phyloP scores from a whole-genome alignment of 2,113 vertebrate species.

The Pteronura brasiliensis region DNA sequence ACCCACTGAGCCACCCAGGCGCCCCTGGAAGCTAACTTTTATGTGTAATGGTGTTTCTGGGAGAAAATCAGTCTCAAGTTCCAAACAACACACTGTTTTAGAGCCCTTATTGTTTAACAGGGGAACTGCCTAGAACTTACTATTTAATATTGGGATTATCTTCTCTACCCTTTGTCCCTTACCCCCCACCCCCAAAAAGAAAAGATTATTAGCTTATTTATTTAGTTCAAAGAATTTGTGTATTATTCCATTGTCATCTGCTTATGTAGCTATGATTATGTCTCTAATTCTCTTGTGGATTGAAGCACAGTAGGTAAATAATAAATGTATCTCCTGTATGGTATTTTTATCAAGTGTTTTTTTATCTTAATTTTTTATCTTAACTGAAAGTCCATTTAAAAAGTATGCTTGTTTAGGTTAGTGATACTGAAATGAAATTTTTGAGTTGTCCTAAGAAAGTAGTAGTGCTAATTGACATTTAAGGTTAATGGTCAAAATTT shows the following conservation, averaged over 20 bases:
- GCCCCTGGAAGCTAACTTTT: background rate
- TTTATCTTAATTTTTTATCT: background rate
- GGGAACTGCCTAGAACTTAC: background rate
- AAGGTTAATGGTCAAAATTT: conserved; percentile 63
- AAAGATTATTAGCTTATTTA: background rate
- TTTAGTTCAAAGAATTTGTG: conserved; percentile 34
- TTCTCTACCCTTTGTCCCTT: background rate
- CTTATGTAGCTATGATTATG: background rate
- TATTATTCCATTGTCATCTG: background rate
- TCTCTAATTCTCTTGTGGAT: background rate
- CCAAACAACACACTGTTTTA: background rate
- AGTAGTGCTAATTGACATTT: conserved; percentile 45
- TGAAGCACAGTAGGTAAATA: background rate
- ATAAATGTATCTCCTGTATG: background rate
- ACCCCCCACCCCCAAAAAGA: accelerated
- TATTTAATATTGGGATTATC: background rate
- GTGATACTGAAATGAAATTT: background rate
- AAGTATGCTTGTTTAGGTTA: background rate
- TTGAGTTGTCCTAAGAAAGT: conserved; percentile 46
- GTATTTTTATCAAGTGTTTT: conserved; percentile 3
- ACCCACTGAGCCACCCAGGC: too few relatives aligned
- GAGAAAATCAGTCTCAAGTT: background rate
- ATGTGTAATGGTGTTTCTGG: background rate
- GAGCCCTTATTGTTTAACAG: background rate
- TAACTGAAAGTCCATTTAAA: background rate